A percentile compares a stretch with the other conserved stretches of the same genome.
Evolutionary conservation across 2,888 invertebrate genomes (phyloP).

Genomic region (Limenitis camilla): DNA sequence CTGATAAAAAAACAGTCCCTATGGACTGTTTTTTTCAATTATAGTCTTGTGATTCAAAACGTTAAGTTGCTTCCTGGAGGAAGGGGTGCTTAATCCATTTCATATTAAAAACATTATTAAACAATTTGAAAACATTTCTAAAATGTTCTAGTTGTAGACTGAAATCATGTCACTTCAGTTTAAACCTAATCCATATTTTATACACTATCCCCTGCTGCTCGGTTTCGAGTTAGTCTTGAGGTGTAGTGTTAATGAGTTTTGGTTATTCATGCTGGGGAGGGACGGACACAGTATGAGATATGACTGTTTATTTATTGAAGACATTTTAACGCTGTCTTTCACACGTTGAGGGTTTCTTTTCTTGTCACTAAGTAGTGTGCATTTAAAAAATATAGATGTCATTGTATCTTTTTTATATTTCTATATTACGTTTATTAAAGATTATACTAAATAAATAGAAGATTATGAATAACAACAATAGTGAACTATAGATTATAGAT

Average conservation of each 20-base stretch:
- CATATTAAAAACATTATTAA: too few species aligned
- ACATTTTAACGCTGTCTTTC: conserved; percentile 19
- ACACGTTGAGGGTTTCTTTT: conserved; percentile 1
- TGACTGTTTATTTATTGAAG: conserved; percentile 16
- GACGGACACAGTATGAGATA: conserved; percentile 10
- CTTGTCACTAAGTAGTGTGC: background rate
- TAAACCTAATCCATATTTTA: conserved; percentile 1
- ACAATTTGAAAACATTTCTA: background rate
- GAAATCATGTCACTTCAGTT: background rate
- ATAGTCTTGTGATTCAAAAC: too few species aligned
- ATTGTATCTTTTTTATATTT: too few species aligned
- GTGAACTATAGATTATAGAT: too few species aligned
- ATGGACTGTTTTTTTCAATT: too few species aligned
- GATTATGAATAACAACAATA: too few species aligned
- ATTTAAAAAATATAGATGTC: too few species aligned
- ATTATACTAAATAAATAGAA: too few species aligned
- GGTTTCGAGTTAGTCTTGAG: conserved; percentile 15
- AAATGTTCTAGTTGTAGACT: background rate
- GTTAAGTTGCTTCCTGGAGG: too few species aligned
- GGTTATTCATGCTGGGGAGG: conserved; percentile 41
- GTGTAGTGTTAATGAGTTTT: conserved; percentile 52
- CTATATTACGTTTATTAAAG: too few species aligned
- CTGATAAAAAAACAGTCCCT: too few species aligned
- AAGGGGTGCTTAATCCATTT: conserved; percentile 42
- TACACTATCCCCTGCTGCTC: background rate